Evolutionary conservation across 1,140 invertebrate genomes (phyloP).

Genomic region (Saccostrea echinata): DNA sequence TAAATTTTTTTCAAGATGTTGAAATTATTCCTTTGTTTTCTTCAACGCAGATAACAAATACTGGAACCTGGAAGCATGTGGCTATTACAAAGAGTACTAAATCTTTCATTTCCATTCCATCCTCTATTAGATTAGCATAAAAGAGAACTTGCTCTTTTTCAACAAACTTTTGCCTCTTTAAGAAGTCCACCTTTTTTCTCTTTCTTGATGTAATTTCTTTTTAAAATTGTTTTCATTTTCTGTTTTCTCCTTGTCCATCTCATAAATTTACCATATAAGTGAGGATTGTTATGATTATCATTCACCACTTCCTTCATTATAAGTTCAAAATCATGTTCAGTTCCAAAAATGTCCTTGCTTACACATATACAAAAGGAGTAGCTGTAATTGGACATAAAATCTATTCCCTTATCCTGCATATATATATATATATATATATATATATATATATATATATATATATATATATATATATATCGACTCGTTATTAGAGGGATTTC

Average conservation of each 20-base stretch:
- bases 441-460: no score
- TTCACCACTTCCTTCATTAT: background rate
- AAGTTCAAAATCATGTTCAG: background rate
- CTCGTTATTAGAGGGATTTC: background rate
- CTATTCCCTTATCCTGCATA: conserved; percentile 20
- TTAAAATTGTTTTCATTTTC: background rate
- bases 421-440: no score
- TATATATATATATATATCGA: no score
- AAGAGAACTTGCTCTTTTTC: background rate
- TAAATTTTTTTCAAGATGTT: conserved; percentile 10
- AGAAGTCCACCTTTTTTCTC: background rate
- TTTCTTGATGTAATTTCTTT: background rate
- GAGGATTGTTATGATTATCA: background rate
- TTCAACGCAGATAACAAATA: conserved; percentile 22
- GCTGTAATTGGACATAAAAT: background rate
- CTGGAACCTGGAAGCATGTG: conserved; percentile 40
- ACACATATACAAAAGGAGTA: conserved; percentile 31
- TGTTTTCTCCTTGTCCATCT: background rate
- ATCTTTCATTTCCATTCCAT: conserved; percentile 22
- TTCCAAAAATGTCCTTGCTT: conserved; percentile 45
- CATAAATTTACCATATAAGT: conserved; percentile 11
- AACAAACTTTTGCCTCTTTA: background rate
- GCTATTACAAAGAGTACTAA: conserved; percentile 18
- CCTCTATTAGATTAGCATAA: background rate
- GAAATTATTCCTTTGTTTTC: background rate